Base-by-base conservation (phyloP, 2,888 invertebrate genomes). In the Metellina segmentata region DNA sequence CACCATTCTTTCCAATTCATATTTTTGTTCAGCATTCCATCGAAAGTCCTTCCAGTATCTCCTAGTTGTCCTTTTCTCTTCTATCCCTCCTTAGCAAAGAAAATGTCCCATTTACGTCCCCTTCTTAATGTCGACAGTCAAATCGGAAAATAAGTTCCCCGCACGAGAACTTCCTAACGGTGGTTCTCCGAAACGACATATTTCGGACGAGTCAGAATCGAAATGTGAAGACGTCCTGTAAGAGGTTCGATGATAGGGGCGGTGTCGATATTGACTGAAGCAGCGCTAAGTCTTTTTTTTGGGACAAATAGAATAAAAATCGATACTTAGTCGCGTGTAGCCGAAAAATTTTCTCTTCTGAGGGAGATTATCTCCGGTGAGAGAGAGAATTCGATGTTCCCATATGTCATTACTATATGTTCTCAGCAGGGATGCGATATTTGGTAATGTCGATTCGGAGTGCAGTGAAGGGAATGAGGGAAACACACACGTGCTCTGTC, bases 261-360 rank as follows among this genome's bases (percentile, higher is more conserved):
- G 51, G 49, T 48, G 49, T 82, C 71, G 51, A n/a, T 82, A 71
- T 71, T 20, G 82, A 70, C 52, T 75, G 82, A 48, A 82, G 71
- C 69, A 61, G 81, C 52, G 72, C 70, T 83, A 83, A 52, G 83
- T 74, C 34, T 75, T 69, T 74, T 49, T 34, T 75, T 75, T 16
- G 7, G 51, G 19, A 77, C 61, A 72, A 85, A 85, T 61, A 77
- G 85, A 69, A 61, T 85, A 52, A 34, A 85, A 61, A 85, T 85
- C 85, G 53, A 85, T 85, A 77, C 53, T 61, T 53, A 20, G 69
- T 81, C 69, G 52, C 48, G 19, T 81, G 81, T 34, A 16, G 19
- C 20, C 81, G 61, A 81, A 69, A 81, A 81, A 81, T 61, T 53
- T 61, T 61, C 61, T 69, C 69, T 81, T 69, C 52, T 11, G 34